Percentiles rank a stretch among this genome's conserved stretches.
These are phyloP conservation scores for Forpus xanthops DNA, from an alignment of 2,797 vertebrate genomes.

Conservation along the genomic window DNA sequence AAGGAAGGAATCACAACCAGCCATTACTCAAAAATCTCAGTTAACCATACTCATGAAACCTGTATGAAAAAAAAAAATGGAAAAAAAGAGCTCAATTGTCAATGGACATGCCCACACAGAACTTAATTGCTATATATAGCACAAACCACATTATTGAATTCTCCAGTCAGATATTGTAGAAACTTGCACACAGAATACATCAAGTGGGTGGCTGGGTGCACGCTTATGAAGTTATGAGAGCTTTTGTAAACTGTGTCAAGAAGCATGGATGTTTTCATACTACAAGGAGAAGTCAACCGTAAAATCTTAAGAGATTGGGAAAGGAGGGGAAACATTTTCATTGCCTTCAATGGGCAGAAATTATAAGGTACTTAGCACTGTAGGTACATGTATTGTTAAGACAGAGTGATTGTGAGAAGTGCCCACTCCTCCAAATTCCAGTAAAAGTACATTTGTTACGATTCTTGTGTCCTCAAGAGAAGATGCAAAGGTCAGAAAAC, in stretches of 20 bases:
- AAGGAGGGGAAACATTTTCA: background rate
- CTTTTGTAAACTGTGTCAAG: background rate
- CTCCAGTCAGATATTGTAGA: background rate
- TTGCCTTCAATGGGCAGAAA: background rate
- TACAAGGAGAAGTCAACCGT: background rate
- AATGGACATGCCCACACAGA: background rate
- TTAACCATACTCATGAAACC: background rate
- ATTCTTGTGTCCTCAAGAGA: background rate
- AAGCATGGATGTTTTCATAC: background rate
- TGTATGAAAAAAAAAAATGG: background rate
- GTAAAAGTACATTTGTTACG: background rate
- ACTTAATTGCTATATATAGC: constrained; percentile 11
- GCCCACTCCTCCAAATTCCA: background rate
- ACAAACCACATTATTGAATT: background rate
- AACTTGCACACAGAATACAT: background rate
- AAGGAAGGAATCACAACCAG: background rate
- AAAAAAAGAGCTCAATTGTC: background rate
- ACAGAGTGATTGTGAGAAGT: background rate
- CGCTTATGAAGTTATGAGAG: background rate
- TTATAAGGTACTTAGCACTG: background rate
- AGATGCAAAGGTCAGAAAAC: background rate
- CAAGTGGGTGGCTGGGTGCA: background rate
- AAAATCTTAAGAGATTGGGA: background rate
- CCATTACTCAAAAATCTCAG: background rate
- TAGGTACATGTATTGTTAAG: background rate